A percentile compares a stretch with the other conserved stretches of the same genome.
Conservation (phyloP, 2,113 vertebrate genomes). For the Aegithalos caudatus region DNA sequence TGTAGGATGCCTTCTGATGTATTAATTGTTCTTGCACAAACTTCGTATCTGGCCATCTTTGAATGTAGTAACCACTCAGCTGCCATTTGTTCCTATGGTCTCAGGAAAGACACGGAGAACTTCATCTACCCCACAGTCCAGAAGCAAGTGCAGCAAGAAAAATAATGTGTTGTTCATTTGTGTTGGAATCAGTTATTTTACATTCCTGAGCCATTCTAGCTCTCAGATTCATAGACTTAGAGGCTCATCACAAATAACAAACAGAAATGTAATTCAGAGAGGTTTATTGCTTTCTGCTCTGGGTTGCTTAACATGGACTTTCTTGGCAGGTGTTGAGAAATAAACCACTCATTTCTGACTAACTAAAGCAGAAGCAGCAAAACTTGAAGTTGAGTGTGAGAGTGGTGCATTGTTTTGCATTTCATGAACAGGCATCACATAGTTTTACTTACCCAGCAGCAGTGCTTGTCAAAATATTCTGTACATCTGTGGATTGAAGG, state of each 20-base stretch:
- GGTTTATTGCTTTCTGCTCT: neutral
- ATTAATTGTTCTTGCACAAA: neutral
- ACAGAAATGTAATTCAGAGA: neutral
- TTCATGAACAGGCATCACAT: neutral
- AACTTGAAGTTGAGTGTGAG: neutral
- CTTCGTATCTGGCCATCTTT: neutral
- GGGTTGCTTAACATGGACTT: neutral
- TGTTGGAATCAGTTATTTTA: neutral
- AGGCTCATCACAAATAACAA: neutral
- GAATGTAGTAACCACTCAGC: neutral
- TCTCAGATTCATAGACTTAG: neutral
- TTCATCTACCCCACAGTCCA: neutral
- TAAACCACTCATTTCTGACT: neutral
- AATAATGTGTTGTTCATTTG: neutral
- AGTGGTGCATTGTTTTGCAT: neutral
- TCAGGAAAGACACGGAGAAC: neutral
- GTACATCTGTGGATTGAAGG: neutral
- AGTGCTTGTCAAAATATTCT: neutral
- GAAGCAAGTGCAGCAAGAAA: neutral
- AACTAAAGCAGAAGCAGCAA: neutral
- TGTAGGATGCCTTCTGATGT: neutral
- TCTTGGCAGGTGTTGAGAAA: neutral
- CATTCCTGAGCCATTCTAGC: neutral
- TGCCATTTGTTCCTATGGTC: neutral
- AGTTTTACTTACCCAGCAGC: neutral